A percentile compares a stretch with the other conserved stretches of the same genome.
Conservation (phyloP, 2,113 vertebrate genomes). For the Coptodon rendalli region DNA sequence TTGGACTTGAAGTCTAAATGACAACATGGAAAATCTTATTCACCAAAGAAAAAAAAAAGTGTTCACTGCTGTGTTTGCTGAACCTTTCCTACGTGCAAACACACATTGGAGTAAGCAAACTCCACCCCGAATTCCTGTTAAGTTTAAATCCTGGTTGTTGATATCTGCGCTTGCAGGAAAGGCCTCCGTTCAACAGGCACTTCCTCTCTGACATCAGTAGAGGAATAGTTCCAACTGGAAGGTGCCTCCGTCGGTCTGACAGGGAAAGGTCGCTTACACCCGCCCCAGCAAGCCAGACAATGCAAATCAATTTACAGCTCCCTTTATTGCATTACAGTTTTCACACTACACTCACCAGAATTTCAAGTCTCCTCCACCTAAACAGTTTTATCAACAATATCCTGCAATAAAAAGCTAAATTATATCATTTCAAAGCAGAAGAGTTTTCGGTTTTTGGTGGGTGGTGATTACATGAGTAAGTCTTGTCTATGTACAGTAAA, state of each 20-base stretch:
- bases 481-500: background rate
- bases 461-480: background rate
- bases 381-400: background rate
- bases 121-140: slow-evolving; percentile 56
- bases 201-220: slow-evolving; percentile 69
- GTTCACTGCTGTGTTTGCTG: slow-evolving; percentile 4
- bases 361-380: background rate
- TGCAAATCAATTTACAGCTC: background rate
- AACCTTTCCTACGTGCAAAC: background rate
- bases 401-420: background rate
- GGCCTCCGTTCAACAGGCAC: slow-evolving; percentile 60
- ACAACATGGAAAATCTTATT: slow-evolving; percentile 49
- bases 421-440: background rate
- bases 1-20: slow-evolving; percentile 12
- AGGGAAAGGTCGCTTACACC: background rate
- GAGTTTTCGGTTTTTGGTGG: background rate
- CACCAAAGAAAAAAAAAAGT: background rate
- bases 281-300: background rate
- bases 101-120: slow-evolving; percentile 42
- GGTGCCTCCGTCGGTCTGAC: slow-evolving; percentile 17
- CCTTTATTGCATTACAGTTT: background rate
- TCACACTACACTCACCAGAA: background rate
- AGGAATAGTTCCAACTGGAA: slow-evolving; percentile 52
- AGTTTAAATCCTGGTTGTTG: slow-evolving; percentile 31
- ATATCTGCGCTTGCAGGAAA: slow-evolving; percentile 44